Conservation (phyloP, 2,113 vertebrate species). For the Pipra filicauda region DNA sequence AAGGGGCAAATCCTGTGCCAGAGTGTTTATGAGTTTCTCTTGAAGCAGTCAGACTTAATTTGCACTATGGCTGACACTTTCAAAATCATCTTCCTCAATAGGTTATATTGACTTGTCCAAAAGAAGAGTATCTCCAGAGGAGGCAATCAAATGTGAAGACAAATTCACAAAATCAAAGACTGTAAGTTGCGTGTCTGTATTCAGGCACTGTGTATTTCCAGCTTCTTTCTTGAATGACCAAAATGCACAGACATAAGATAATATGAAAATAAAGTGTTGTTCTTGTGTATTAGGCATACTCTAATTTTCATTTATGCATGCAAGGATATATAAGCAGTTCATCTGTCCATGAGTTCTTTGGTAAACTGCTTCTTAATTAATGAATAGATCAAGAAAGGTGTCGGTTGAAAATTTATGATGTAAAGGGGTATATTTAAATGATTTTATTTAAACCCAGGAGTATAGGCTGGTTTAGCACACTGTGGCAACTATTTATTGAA, state of each 20-base stretch:
- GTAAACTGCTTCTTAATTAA: not conserved
- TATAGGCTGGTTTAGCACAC: not conserved
- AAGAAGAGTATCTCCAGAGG: constrained; percentile 98
- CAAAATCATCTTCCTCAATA: constrained; percentile 42
- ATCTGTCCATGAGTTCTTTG: not conserved
- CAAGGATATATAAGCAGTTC: not conserved
- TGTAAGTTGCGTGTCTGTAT: constrained; percentile 74
- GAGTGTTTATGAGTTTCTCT: not conserved
- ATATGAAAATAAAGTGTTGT: not conserved
- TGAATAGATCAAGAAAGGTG: not conserved
- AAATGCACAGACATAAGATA: not conserved
- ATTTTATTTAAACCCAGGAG: not conserved
- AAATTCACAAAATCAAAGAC: constrained; percentile 99
- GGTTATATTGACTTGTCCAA: constrained; percentile 98
- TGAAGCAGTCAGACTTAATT: not conserved
- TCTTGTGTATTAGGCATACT: not conserved
- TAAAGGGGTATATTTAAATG: not conserved
- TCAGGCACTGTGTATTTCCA: not conserved
- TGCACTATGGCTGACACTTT: not conserved
- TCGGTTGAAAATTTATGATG: not conserved
- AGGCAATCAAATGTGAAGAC: constrained; percentile 98
- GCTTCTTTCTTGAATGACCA: not conserved
- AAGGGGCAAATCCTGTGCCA: not conserved
- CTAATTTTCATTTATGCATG: not conserved
- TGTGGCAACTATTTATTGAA: not conserved